phyloP scores from a whole-genome alignment of 1,140 invertebrate genomes.

The Diachasmimorpha longicaudata region DNA sequence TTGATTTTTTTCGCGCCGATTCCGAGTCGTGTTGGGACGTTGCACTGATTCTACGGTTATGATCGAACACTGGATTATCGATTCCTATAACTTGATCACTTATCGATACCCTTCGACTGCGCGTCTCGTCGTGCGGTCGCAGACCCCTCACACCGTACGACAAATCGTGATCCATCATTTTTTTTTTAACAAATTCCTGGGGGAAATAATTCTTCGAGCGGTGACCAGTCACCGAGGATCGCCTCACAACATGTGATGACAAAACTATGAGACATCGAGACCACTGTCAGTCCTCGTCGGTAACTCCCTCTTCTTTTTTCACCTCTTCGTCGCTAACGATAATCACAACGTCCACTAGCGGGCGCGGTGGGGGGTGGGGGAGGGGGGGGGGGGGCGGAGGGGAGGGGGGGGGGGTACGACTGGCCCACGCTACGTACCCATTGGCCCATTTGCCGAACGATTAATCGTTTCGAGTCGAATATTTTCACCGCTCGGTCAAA shows the following conservation, averaged over 20 bases:
- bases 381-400: background rate
- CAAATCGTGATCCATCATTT: constrained; percentile 3
- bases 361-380: background rate
- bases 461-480: background rate
- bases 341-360: constrained; percentile 19
- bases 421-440: background rate
- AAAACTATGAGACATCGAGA: constrained; percentile 5
- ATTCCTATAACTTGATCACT: constrained; percentile 53
- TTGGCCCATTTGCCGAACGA: constrained; percentile 5
- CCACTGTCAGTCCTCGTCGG: background rate
- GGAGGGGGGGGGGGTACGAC: background rate
- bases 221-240: background rate
- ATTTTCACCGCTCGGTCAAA: background rate
- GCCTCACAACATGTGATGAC: background rate
- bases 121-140: constrained; percentile 41
- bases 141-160: constrained; percentile 8
- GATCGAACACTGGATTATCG: constrained; percentile 57
- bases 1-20: constrained; percentile 51
- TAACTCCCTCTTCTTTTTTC: background rate
- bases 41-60: constrained; percentile 52
- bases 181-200: background rate
- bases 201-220: background rate
- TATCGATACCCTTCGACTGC: constrained; percentile 54
- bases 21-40: constrained; percentile 54
- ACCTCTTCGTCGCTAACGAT: background rate